Evolutionary conservation across 1,140 invertebrate species (phyloP).

Genomic region (Zeugodacus cucurbitae): DNA sequence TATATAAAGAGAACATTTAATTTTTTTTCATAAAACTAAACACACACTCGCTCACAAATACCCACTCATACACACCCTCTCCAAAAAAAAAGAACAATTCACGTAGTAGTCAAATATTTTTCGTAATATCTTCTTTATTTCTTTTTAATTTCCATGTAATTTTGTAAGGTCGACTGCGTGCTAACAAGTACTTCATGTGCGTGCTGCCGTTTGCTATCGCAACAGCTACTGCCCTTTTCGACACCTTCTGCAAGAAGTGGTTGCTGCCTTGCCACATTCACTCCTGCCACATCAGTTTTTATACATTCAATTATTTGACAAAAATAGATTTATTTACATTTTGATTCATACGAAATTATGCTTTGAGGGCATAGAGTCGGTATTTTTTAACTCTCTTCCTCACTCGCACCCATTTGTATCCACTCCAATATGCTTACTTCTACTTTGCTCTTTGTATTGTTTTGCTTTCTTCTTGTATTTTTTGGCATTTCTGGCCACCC

Average conservation of each 20-base stretch:
- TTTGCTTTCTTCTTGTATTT: background rate
- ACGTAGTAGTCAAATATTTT: background rate
- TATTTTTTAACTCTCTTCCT: background rate
- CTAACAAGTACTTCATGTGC: background rate
- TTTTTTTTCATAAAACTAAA: too few species aligned
- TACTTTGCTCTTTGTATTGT: background rate
- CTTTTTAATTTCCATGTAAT: background rate
- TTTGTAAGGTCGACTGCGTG: background rate
- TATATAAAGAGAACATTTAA: too few species aligned
- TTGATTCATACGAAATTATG: constrained; percentile 21
- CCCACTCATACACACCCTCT: too few species aligned
- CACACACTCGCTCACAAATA: too few species aligned
- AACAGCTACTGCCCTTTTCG: background rate
- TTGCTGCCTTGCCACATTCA: background rate
- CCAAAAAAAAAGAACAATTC: background rate
- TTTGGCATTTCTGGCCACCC: background rate
- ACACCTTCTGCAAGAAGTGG: background rate
- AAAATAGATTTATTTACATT: constrained; percentile 22
- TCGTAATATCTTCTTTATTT: background rate
- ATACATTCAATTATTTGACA: background rate
- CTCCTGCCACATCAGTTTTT: background rate
- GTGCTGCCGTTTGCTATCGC: background rate
- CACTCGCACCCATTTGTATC: background rate
- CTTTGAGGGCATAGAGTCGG: background rate
- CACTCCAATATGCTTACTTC: background rate